phyloP scores from a whole-genome alignment of 2,888 invertebrate species.

The Agonopterix arenella region DNA sequence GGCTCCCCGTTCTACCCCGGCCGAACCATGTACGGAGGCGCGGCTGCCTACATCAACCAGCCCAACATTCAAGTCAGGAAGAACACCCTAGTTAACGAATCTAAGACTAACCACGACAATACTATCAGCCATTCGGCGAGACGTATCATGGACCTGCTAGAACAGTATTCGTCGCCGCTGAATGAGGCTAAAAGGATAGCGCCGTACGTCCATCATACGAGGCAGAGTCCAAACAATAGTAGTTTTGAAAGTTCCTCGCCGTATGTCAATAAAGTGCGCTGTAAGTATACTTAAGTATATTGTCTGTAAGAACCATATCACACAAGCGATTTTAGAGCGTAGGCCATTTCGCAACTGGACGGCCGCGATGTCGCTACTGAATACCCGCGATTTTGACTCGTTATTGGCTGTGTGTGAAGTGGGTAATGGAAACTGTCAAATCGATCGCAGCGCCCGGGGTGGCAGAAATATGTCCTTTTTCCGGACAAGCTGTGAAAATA shows the following conservation, averaged over 20 bases:
- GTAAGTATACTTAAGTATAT: conserved; percentile 23
- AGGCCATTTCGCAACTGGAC: too few relatives aligned
- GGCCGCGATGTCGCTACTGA: too few relatives aligned
- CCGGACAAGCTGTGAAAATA: too few relatives aligned
- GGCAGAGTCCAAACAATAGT: conserved; percentile 10
- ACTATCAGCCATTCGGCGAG: conserved; percentile 84
- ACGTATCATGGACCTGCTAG: conserved; percentile 86
- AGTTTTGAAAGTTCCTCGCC: conserved; percentile 12
- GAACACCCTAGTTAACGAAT: conserved; percentile 32
- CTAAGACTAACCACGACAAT: conserved; percentile 26
- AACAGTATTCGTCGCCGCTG: conserved; percentile 88
- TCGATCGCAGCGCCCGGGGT: too few relatives aligned
- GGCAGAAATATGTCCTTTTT: too few relatives aligned
- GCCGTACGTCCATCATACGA: conserved; percentile 22
- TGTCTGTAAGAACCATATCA: too few relatives aligned
- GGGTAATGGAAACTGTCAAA: too few relatives aligned
- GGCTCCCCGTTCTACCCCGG: conserved; percentile 86
- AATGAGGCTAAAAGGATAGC: conserved; percentile 88
- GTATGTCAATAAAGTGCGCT: conserved; percentile 12
- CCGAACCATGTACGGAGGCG: conserved; percentile 85
- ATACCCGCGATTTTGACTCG: too few relatives aligned
- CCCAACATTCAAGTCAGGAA: conserved; percentile 43
- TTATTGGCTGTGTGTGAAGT: too few relatives aligned
- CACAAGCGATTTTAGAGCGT: too few relatives aligned
- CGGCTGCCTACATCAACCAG: conserved; percentile 75